Base-by-base conservation (phyloP, 2,113 vertebrate genomes). In the Peromyscus californicus region DNA sequence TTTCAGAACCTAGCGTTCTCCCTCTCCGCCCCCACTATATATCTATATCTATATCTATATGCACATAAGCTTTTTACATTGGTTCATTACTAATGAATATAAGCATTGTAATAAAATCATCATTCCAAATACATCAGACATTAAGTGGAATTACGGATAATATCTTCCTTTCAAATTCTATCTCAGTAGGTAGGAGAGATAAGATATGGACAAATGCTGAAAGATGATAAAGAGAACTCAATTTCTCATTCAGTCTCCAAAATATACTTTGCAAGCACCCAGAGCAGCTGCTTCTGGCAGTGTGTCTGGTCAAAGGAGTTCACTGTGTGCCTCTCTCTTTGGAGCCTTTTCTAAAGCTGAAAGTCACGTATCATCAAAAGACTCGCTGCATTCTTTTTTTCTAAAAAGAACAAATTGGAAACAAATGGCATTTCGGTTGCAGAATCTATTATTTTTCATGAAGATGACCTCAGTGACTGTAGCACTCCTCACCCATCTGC, bases 401-500 rank as follows among this genome's bases (percentile, higher is more conserved):
- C 29, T 33, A 31, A 89, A 94, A 84, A 92, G n/a, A 90, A 36
- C 7, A 26, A 84, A 63, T 6, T 45, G 1, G 31, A 72, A 89
- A 93, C 51, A 2, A 42, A 13, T 24, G 11, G 4, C 5, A 7
- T 79, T 95, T 87, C 70, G 10, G 39, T 78, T 61, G 4, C 29
- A 92, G 89, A 95, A 86, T 82, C 51, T 80, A 89, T 10, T 39
- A 70, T 57, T 96, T 95, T 29, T 90, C 63, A 61, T 74, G 78
- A 48, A 13, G 16, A 48, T 36, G 57, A 48, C 36, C 74, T 70
- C 51, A 24, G 17, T 70, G 74, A 12, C 19, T 33, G 80, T 0
- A 15, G 31, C 31, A 4, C 8, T 42, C 36, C 39, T 86, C 29
- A 42, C 36, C 36, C 22, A 42, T 7, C 9, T 3, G 15, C 5